Evolutionary conservation across 1,140 invertebrate genomes (phyloP).

Genomic region (Bombus confusus): DNA sequence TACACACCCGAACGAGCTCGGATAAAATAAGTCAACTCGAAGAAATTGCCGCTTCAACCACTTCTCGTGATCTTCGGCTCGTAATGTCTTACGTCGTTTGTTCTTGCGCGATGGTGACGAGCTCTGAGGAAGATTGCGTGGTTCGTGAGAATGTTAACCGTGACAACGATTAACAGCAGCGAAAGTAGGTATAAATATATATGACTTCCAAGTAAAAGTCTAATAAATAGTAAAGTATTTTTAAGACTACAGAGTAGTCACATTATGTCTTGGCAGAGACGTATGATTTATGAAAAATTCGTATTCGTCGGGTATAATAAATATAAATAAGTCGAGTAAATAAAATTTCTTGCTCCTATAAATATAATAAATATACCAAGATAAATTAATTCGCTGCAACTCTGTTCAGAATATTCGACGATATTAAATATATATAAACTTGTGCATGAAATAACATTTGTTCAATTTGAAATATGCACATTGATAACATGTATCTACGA

Average conservation of each 20-base stretch:
- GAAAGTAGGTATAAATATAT: no score
- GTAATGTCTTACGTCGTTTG: neutral
- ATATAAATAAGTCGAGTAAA: no score
- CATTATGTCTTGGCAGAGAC: no score
- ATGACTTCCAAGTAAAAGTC: no score
- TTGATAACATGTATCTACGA: neutral
- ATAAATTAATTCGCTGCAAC: no score
- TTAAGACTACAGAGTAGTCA: no score
- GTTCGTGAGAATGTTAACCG: neutral
- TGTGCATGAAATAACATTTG: no score
- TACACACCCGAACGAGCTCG: conserved; percentile 13
- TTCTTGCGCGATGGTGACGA: neutral
- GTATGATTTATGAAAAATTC: no score
- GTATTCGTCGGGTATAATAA: neutral
- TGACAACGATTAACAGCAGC: neutral
- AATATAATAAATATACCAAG: neutral
- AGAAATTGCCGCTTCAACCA: conserved; percentile 2
- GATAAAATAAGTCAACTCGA: conserved; percentile 35
- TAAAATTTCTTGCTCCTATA: neutral
- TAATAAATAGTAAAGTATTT: no score
- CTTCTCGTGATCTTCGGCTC: neutral
- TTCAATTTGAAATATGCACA: neutral
- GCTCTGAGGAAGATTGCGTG: neutral
- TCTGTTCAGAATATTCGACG: neutral
- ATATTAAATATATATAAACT: neutral